A percentile compares a stretch with the other conserved stretches of the same genome.
Conservation (phyloP, 2,888 invertebrate species). For the Dicycla oo region DNA sequence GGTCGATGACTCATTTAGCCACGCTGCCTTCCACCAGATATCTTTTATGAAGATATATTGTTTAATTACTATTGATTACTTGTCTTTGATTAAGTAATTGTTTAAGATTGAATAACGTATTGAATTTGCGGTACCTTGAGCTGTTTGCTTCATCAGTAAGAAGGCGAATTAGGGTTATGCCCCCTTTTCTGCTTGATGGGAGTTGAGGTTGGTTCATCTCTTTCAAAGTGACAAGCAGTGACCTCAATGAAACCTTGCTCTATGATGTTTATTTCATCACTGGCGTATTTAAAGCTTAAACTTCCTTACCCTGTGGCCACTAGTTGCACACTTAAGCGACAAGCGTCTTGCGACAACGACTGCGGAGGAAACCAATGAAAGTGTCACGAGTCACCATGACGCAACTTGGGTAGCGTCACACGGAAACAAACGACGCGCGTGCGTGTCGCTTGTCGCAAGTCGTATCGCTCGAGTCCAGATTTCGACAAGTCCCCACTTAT, state of each 20-base stretch:
- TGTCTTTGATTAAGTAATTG: constrained; percentile 54
- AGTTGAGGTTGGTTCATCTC: constrained; percentile 8
- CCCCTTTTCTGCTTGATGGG: constrained; percentile 16
- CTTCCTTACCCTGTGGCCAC: no score
- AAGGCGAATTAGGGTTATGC: constrained; percentile 49
- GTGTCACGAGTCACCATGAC: no score
- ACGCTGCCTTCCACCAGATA: constrained; percentile 25
- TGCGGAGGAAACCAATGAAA: no score
- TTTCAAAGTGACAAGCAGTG: constrained; percentile 16
- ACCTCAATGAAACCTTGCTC: neutral
- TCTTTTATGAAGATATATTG: constrained; percentile 43
- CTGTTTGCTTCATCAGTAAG: constrained; percentile 20
- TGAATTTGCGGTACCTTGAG: constrained; percentile 30
- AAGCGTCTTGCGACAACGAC: no score
- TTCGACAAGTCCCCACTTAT: no score
- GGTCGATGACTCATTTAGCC: constrained; percentile 58
- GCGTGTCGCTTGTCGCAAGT: no score
- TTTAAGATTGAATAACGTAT: constrained; percentile 48
- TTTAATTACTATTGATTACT: constrained; percentile 57
- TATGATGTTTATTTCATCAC: no score
- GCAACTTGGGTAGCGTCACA: no score
- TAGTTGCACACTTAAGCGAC: no score
- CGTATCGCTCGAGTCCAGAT: no score
- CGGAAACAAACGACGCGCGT: no score
- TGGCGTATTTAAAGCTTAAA: no score